These are phyloP conservation scores for Drosophila pruinosa DNA, from an alignment of 1,140 invertebrate genomes.

Conservation along the genomic window DNA sequence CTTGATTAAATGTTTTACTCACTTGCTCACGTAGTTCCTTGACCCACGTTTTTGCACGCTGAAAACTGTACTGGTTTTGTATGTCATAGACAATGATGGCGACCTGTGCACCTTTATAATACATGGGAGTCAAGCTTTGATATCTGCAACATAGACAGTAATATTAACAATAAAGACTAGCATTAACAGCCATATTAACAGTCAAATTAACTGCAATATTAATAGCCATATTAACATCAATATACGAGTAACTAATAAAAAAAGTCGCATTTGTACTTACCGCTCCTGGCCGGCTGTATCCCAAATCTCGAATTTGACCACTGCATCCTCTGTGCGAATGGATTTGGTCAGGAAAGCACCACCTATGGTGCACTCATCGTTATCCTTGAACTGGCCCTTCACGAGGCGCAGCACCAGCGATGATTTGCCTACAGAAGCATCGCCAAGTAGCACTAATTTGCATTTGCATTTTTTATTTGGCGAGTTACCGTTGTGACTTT, in stretches of 20 bases:
- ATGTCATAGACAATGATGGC: conserved; percentile 99
- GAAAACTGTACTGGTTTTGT: conserved; percentile 99
- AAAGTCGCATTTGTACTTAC: conserved; percentile 82
- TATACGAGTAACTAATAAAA: too few species aligned
- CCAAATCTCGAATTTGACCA: conserved; percentile 99
- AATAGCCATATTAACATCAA: too few species aligned
- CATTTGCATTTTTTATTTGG: conserved; percentile 99
- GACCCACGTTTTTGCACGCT: conserved; percentile 99
- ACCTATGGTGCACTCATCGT: conserved; percentile 99
- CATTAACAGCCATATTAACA: too few species aligned
- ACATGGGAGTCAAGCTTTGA: conserved; percentile 99
- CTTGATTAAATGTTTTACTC: conserved; percentile 34
- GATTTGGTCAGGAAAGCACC: conserved; percentile 99
- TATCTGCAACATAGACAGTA: conserved; percentile 88
- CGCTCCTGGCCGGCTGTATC: conserved; percentile 98
- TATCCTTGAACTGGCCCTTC: conserved; percentile 99
- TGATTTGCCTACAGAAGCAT: conserved; percentile 99
- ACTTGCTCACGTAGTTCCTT: conserved; percentile 98
- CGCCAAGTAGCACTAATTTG: conserved; percentile 98
- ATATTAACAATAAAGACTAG: too few species aligned
- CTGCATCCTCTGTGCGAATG: conserved; percentile 98
- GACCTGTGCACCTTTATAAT: conserved; percentile 98
- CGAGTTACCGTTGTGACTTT: conserved; percentile 93
- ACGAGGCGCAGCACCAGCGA: conserved; percentile 99
- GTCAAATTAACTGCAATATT: too few species aligned